A percentile compares a stretch with the other conserved stretches of the same genome.
phyloP scores from a whole-genome alignment of 2,113 vertebrate species.

The Haemorhous mexicanus region DNA sequence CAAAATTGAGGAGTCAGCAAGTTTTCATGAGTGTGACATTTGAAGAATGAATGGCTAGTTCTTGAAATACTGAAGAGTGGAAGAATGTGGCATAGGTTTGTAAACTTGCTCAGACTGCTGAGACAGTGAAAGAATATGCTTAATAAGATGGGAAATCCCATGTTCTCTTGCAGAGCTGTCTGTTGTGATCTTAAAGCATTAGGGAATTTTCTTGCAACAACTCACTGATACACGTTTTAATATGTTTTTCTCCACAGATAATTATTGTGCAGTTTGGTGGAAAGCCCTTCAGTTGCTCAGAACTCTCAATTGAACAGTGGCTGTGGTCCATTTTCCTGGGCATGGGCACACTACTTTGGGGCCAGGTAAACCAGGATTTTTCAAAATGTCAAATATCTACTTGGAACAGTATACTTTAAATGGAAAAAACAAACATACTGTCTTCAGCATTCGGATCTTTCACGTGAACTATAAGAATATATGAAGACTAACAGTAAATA shows the following conservation, averaged over 20 bases:
- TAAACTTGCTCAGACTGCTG: neutral
- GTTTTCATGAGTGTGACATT: neutral
- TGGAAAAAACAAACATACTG: neutral
- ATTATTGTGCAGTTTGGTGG: constrained; percentile 98
- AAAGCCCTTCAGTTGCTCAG: constrained; percentile 96
- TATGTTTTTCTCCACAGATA: constrained; percentile 75
- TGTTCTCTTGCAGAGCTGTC: neutral
- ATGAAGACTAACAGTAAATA: neutral
- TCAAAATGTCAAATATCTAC: neutral
- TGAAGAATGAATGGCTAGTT: neutral
- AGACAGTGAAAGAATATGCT: neutral
- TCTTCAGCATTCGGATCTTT: neutral
- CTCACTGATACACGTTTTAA: neutral
- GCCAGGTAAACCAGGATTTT: constrained; percentile 85
- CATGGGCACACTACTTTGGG: constrained; percentile 95
- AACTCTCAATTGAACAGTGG: constrained; percentile 92
- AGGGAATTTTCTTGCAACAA: neutral
- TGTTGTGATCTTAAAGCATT: neutral
- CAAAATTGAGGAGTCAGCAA: neutral
- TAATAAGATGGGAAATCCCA: neutral
- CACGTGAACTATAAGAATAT: neutral
- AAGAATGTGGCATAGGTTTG: neutral
- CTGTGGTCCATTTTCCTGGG: constrained; percentile 97
- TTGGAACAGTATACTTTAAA: neutral
- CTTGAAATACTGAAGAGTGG: neutral